Evolutionary conservation across 2,888 invertebrate genomes (phyloP), one percentile per base, ranked within the genome.

Genomic region (Pristionchus exspectatus): DNA sequence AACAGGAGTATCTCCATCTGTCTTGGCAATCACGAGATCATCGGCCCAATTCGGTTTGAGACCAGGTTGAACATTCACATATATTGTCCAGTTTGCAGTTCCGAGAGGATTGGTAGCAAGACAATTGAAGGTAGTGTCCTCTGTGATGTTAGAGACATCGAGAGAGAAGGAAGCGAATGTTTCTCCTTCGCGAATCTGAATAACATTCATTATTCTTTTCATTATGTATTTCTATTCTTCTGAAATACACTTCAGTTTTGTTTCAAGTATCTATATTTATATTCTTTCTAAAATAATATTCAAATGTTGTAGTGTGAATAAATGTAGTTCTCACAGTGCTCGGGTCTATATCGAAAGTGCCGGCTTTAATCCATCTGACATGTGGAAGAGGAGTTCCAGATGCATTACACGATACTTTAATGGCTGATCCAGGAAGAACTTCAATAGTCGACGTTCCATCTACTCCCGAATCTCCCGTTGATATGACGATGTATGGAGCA

Each of bases 61-160:
- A 27, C 91, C 94, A 14, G 69, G 54, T 24, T 63, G 44, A 4
- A 81, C 89, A 44, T 94, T 93, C 12, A 95, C 92, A 54, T 92
- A 88, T 69, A 95, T 95, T 2, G 95, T 95, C 95, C 95, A 95
- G 66, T 95, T 95, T n/a, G 95, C 95, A 12, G 91, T 91, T 72
- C 95, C 95, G 50, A 95, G 91, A 21, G 94, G 94, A 90, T 95
- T 95, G 85, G 94, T 93, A 1, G 95, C 95, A 12, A 94, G 91
- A 90, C 95, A 95, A 84, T 93, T 93, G 92, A 95, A 95, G 12
- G 92, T 93, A 2, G 95, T 93, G 88, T 94, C 93, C 84, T 94
- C 94, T 16, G 94, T 94, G 84, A 95, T 92, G 89, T 95, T 95
- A n/a, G 92, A 91, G 3, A 95, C 93, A 87, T 93, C 91, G 63